phyloP scores from a whole-genome alignment of 2,113 vertebrate genomes.

The Tylochromis polylepis region DNA sequence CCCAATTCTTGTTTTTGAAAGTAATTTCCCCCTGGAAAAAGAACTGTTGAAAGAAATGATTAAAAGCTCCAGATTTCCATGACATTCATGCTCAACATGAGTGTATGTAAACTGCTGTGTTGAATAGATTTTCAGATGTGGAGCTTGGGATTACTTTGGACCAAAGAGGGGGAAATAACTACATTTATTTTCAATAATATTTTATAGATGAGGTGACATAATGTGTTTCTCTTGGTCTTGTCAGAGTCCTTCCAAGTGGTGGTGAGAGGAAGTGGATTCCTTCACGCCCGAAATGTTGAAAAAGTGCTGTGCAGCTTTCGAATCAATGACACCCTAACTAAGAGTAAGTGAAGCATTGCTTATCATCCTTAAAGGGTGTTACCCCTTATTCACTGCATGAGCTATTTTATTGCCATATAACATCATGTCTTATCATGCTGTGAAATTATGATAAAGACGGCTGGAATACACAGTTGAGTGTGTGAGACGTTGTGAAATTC shows the following conservation, averaged over 20 bases:
- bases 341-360: constrained; percentile 79
- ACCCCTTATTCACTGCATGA: not conserved
- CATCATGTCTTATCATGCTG: not conserved
- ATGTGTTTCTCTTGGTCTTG: not conserved
- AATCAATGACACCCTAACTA: constrained; percentile 89
- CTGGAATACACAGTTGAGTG: not conserved
- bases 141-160: not conserved
- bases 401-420: not conserved
- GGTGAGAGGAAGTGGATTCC: constrained; percentile 92
- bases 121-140: not conserved
- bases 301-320: constrained; percentile 94
- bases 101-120: not conserved
- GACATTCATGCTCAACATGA: not conserved
- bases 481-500: not conserved
- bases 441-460: not conserved
- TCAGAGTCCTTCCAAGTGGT: constrained; percentile 94
- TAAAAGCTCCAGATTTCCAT: not conserved
- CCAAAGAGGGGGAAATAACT: accelerated
- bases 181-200: not conserved
- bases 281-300: constrained; percentile 87
- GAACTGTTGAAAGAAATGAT: not conserved
- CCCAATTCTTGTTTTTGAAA: not conserved
- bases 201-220: not conserved
- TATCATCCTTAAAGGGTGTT: not conserved
- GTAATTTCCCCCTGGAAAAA: not conserved